Conservation (phyloP, 1,140 invertebrate genomes). For the Drosophila funebris region DNA sequence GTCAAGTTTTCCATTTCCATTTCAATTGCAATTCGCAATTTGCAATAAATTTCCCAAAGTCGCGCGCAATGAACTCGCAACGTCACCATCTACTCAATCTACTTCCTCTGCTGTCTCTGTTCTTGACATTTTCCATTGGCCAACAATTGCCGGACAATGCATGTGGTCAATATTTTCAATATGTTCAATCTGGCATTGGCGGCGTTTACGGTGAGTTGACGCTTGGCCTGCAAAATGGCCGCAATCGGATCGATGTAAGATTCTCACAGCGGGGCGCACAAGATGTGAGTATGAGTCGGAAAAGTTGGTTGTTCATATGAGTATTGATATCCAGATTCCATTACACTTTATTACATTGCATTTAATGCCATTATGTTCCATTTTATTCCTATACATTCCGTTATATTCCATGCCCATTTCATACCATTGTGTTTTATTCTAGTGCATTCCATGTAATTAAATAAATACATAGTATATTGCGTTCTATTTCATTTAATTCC, state of each 20-base stretch:
- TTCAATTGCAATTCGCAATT: neutral
- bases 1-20: neutral
- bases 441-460: no score
- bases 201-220: conserved; percentile 51
- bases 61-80: conserved; percentile 26
- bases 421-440: no score
- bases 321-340: neutral
- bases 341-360: neutral
- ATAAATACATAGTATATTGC: no score
- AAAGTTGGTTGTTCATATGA: neutral
- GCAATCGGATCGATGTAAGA: conserved; percentile 57
- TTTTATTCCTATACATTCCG: neutral
- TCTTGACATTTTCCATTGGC: neutral
- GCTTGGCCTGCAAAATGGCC: conserved; percentile 38
- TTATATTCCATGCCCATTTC: no score
- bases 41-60: neutral
- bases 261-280: conserved; percentile 44
- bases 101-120: neutral
- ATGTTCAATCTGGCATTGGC: conserved; percentile 32
- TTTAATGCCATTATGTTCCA: neutral
- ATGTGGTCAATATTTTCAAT: conserved; percentile 49
- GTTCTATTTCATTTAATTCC: no score
- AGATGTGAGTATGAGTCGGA: conserved; percentile 32
- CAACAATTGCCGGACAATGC: conserved; percentile 51
- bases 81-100: no score